Percentiles rank a stretch among this genome's conserved stretches.
These are phyloP conservation scores for Triops longicaudatus DNA, from an alignment of 1,140 invertebrate species.

Conservation along the genomic window DNA sequence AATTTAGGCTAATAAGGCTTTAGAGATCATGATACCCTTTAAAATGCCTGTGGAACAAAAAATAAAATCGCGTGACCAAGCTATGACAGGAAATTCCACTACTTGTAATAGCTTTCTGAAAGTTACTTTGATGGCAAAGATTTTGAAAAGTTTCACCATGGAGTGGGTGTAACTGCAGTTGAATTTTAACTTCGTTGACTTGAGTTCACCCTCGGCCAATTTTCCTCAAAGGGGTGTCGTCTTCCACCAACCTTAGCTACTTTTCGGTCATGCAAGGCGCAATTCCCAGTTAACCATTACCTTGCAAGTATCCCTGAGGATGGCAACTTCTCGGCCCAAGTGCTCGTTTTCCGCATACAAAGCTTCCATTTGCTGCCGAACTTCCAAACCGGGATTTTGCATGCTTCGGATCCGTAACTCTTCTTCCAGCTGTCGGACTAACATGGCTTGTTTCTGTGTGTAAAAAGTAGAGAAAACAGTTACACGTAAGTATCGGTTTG, in stretches of 20 bases:
- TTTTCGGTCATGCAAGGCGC: not conserved
- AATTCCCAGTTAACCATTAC: conserved; percentile 42
- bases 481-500: conserved; percentile 18
- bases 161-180: too few species aligned
- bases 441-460: conserved; percentile 86
- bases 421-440: conserved; percentile 81
- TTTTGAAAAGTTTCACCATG: too few species aligned
- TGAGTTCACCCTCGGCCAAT: too few species aligned
- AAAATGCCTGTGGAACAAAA: too few species aligned
- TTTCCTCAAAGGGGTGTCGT: not conserved
- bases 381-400: conserved; percentile 68
- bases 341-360: conserved; percentile 91
- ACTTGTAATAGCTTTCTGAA: too few species aligned
- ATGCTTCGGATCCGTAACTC: conserved; percentile 78
- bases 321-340: conserved; percentile 85
- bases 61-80: too few species aligned
- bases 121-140: too few species aligned
- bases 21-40: too few species aligned
- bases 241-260: not conserved
- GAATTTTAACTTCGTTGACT: too few species aligned
- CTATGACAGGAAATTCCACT: too few species aligned
- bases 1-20: too few species aligned
- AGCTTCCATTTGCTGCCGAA: conserved; percentile 85
- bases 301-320: conserved; percentile 90
- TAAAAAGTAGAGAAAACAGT: conserved; percentile 29